phyloP scores from a whole-genome alignment of 2,888 invertebrate genomes.

The Horisme vitalbata region DNA sequence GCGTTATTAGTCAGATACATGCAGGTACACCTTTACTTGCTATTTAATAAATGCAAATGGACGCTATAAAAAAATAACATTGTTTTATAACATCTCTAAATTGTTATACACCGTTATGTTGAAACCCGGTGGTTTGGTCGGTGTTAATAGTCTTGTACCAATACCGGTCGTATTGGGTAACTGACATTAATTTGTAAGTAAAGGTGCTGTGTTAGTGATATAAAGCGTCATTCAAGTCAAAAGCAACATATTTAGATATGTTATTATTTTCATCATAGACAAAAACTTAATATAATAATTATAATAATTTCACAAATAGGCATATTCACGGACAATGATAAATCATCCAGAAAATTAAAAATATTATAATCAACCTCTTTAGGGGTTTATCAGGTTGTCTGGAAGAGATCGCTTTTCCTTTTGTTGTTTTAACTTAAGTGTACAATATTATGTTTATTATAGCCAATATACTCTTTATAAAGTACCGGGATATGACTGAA shows the following conservation, averaged over 20 bases:
- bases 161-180: constrained; percentile 4
- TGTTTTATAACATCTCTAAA: neutral
- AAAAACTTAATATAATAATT: neutral
- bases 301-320: constrained; percentile 16
- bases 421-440: too few species aligned
- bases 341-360: constrained; percentile 9
- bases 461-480: too few species aligned
- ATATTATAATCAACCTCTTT: too few species aligned
- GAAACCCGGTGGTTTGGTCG: neutral
- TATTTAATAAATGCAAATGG: neutral
- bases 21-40: constrained; percentile 27
- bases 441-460: too few species aligned
- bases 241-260: constrained; percentile 14
- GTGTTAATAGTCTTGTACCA: neutral
- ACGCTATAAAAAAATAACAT: neutral
- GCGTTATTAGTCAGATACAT: constrained; percentile 43
- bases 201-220: constrained; percentile 19
- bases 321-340: constrained; percentile 13
- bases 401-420: too few species aligned
- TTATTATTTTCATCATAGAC: constrained; percentile 10
- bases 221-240: constrained; percentile 14
- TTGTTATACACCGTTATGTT: too few species aligned
- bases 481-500: neutral
- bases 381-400: too few species aligned
- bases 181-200: constrained; percentile 18